Percentiles rank a stretch among this genome's conserved stretches.
phyloP scores from a whole-genome alignment of 1,140 invertebrate genomes.

The Drosophila tsacasi region DNA sequence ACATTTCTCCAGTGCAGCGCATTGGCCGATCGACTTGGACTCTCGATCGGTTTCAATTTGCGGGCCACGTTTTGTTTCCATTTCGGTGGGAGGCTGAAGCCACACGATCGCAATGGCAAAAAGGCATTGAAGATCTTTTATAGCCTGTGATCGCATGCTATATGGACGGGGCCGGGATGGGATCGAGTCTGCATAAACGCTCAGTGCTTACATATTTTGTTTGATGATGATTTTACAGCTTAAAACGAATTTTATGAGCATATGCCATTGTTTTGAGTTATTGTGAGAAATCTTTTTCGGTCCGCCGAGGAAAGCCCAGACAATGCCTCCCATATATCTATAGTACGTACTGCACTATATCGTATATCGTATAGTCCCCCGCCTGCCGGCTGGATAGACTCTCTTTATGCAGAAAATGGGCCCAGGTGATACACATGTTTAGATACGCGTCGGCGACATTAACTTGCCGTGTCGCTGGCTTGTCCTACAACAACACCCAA shows the following conservation, averaged over 20 bases:
- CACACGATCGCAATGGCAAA: slow-evolving; percentile 66
- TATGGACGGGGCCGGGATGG: slow-evolving; percentile 26
- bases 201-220: slow-evolving; percentile 78
- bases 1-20: slow-evolving; percentile 32
- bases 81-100: slow-evolving; percentile 45
- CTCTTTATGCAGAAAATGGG: slow-evolving; percentile 54
- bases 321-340: slow-evolving; percentile 23
- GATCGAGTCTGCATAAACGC: slow-evolving; percentile 56
- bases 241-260: slow-evolving; percentile 85
- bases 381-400: neutral
- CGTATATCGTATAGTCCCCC: neutral
- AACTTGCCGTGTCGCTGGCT: slow-evolving; percentile 59
- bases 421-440: slow-evolving; percentile 80
- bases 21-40: slow-evolving; percentile 49
- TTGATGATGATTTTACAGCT: slow-evolving; percentile 85
- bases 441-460: slow-evolving; percentile 78
- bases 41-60: slow-evolving; percentile 42
- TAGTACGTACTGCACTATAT: slow-evolving; percentile 2
- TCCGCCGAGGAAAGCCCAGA: slow-evolving; percentile 22
- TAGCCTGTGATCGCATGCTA: slow-evolving; percentile 61
- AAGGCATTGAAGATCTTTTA: slow-evolving; percentile 68
- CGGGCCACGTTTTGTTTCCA: slow-evolving; percentile 62
- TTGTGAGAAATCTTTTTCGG: slow-evolving; percentile 74
- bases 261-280: slow-evolving; percentile 85
- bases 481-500: slow-evolving; percentile 52